Evolutionary conservation across 2,888 invertebrate species (phyloP).

Genomic region (Smittia aterrima): DNA sequence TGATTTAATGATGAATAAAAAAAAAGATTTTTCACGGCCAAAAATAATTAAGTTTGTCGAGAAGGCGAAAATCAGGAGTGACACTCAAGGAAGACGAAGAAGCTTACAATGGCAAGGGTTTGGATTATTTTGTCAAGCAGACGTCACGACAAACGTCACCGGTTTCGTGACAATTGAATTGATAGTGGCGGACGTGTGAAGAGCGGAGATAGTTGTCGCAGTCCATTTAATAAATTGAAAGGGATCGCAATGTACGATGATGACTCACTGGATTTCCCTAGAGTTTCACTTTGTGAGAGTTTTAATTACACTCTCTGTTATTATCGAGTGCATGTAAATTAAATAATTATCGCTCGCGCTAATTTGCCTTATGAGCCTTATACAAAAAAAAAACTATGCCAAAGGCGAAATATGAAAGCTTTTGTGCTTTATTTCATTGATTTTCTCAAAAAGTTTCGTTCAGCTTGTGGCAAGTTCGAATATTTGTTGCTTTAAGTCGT

Average conservation of each 20-base stretch:
- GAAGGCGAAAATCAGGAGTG: no score
- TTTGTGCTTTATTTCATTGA: not conserved
- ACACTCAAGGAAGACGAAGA: no score
- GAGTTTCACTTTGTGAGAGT: not conserved
- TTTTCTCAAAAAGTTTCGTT: not conserved
- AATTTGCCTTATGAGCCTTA: not conserved
- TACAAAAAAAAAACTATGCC: not conserved
- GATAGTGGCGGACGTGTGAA: no score
- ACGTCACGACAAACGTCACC: no score
- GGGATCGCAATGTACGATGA: not conserved
- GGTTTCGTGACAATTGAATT: no score
- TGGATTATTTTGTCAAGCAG: no score
- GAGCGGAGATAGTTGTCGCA: no score
- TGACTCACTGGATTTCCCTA: not conserved
- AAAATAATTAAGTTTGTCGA: no score
- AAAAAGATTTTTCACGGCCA: no score
- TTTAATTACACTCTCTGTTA: not conserved
- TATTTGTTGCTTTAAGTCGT: not conserved
- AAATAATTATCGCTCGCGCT: not conserved
- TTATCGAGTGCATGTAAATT: not conserved
- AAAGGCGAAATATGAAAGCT: not conserved
- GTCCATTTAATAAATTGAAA: not conserved
- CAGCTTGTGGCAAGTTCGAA: not conserved
- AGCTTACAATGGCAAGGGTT: no score
- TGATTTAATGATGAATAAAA: no score